Conservation (phyloP, 2,888 invertebrate species). For the Myopa tessellatipennis region DNA sequence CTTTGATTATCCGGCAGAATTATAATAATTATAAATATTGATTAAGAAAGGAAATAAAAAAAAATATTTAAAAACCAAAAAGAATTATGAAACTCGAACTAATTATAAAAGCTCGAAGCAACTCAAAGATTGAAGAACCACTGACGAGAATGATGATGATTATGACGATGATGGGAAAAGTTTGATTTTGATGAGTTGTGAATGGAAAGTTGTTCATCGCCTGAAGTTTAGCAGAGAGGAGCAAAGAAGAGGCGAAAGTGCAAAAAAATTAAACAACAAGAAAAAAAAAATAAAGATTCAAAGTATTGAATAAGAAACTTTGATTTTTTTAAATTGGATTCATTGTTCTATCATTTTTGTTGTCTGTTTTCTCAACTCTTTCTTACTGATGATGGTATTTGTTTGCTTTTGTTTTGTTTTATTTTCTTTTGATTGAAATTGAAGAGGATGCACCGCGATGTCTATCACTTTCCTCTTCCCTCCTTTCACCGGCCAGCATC, state of each 20-base stretch:
- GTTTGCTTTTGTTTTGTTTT: not conserved
- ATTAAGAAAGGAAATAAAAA: not conserved
- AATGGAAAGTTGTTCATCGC: not conserved
- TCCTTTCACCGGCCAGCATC: not conserved
- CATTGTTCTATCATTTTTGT: not conserved
- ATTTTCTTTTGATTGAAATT: not conserved
- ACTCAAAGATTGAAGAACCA: conserved; percentile 15
- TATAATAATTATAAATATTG: not conserved
- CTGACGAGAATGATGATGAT: too few species aligned
- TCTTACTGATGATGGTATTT: not conserved
- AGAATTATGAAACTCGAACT: conserved; percentile 15
- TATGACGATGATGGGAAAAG: conserved; percentile 18
- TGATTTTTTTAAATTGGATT: too few species aligned
- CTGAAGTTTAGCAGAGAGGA: not conserved
- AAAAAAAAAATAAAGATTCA: not conserved
- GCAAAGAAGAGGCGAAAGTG: not conserved
- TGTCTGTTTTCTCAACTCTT: not conserved
- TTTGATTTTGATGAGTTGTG: conserved; percentile 20
- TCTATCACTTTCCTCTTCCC: not conserved
- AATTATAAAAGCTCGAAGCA: conserved; percentile 21
- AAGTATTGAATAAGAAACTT: too few species aligned
- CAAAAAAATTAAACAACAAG: not conserved
- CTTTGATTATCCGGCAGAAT: too few species aligned
- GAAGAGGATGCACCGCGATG: not conserved
- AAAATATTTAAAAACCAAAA: not conserved